Percentiles rank a stretch among this genome's conserved stretches.
Conservation (phyloP, 2,797 vertebrate species). For the Selene dorsalis region DNA sequence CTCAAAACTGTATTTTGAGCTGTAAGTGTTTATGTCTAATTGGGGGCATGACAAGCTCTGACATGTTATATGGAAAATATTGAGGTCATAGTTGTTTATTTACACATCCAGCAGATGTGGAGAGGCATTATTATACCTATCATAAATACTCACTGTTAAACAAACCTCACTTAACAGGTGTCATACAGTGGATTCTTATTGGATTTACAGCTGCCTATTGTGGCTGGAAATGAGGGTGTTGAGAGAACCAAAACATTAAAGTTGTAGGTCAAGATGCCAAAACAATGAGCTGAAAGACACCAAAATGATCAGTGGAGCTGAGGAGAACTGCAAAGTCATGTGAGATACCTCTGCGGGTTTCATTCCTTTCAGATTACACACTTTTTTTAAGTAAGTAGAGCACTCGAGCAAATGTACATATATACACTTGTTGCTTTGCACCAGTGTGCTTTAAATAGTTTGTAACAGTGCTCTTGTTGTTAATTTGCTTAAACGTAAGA, state of each 20-base stretch:
- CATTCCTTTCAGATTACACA: too few relatives aligned
- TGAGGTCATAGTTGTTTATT: background rate
- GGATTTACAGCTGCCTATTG: background rate
- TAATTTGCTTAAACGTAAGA: slow-evolving; percentile 9
- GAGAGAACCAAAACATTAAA: too few relatives aligned
- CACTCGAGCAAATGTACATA: background rate
- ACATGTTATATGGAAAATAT: too few relatives aligned
- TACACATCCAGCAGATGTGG: too few relatives aligned
- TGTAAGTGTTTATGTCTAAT: background rate
- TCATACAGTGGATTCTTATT: background rate
- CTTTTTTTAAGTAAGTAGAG: background rate
- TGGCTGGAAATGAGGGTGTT: background rate
- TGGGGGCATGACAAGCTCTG: background rate
- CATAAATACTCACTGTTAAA: background rate
- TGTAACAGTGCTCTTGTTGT: background rate
- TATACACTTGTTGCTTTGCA: background rate
- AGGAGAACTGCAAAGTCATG: too few relatives aligned
- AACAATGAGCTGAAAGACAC: too few relatives aligned
- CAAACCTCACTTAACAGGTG: background rate
- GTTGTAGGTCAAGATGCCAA: too few relatives aligned
- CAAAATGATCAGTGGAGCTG: too few relatives aligned
- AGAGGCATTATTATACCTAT: too few relatives aligned
- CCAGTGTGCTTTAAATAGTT: background rate
- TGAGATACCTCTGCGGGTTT: too few relatives aligned
- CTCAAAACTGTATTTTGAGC: background rate